phyloP scores from a whole-genome alignment of 2,888 invertebrate genomes.

The Epistrophe grossulariae region DNA sequence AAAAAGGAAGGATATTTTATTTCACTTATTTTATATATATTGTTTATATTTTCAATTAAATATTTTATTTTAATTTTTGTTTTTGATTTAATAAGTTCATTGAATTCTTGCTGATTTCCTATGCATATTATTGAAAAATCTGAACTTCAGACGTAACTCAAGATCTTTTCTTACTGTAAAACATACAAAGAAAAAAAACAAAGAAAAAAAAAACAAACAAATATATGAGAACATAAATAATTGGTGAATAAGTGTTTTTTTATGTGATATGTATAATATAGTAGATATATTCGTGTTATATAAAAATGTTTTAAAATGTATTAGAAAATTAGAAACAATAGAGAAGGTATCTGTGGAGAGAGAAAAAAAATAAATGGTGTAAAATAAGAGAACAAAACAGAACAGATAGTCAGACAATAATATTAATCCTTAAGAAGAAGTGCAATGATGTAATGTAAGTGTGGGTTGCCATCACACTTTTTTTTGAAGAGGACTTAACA shows the following conservation, averaged over 20 bases:
- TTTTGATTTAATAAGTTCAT: conserved; percentile 84
- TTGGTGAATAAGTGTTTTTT: conserved; percentile 52
- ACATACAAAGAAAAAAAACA: conserved; percentile 77
- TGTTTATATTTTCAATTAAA: conserved; percentile 23
- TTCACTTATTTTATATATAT: conserved; percentile 52
- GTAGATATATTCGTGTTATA: conserved; percentile 9
- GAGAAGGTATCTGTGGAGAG: conserved; percentile 59
- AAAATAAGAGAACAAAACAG: conserved; percentile 25
- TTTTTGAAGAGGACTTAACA: conserved; percentile 22
- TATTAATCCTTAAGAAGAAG: conserved; percentile 45
- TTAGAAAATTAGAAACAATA: conserved; percentile 51
- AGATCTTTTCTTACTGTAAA: conserved; percentile 97
- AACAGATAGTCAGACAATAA: conserved; percentile 43
- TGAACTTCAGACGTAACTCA: conserved; percentile 97
- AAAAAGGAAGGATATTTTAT: conserved; percentile 51
- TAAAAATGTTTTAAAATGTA: conserved; percentile 15
- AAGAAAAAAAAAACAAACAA: conserved; percentile 78
- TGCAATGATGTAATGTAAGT: conserved; percentile 54
- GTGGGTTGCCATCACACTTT: conserved; percentile 45
- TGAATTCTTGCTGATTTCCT: conserved; percentile 95
- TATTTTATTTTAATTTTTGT: conserved; percentile 77
- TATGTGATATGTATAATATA: conserved; percentile 43
- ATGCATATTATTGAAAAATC: conserved; percentile 96
- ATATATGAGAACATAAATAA: conserved; percentile 49
- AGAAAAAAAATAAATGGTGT: conserved; percentile 30